Conservation (phyloP, 2,113 vertebrate species). For the Nettapus auritus region DNA sequence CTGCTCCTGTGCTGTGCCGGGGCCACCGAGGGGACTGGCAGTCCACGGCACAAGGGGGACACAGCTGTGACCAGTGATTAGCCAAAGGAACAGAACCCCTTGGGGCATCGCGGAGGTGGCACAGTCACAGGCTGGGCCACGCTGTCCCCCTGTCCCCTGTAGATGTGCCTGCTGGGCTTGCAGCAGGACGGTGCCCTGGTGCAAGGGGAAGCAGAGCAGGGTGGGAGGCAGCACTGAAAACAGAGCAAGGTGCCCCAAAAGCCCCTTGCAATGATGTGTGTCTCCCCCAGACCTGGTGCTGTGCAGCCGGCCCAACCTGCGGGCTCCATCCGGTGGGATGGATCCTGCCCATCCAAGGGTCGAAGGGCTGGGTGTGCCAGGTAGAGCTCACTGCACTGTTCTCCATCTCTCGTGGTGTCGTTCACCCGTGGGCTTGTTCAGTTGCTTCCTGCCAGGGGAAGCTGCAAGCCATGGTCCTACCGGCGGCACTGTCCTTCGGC, state of each 20-base stretch:
- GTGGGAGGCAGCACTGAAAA: neutral
- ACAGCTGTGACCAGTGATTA: neutral
- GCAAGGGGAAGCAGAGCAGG: neutral
- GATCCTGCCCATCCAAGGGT: fast-evolving
- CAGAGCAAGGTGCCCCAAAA: neutral
- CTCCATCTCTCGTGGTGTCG: neutral
- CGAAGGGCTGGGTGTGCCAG: fast-evolving
- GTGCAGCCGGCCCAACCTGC: neutral
- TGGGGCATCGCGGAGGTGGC: neutral
- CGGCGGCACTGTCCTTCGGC: neutral
- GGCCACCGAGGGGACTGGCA: neutral
- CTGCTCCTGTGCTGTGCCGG: fast-evolving
- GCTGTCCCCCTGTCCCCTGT: neutral
- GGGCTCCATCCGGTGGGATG: neutral
- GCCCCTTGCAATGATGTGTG: neutral
- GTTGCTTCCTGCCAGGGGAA: neutral
- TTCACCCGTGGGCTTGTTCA: neutral
- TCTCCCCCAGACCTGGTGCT: neutral
- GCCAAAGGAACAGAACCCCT: neutral
- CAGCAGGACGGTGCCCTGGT: neutral
- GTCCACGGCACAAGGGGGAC: fast-evolving
- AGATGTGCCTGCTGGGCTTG: neutral
- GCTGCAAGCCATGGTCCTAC: neutral
- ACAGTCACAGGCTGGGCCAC: neutral
- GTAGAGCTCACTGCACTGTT: fast-evolving